Evolutionary conservation across 37 sponge, comb jelly and placozoan species (phyloP).

Genomic region (Ianthella basta): DNA sequence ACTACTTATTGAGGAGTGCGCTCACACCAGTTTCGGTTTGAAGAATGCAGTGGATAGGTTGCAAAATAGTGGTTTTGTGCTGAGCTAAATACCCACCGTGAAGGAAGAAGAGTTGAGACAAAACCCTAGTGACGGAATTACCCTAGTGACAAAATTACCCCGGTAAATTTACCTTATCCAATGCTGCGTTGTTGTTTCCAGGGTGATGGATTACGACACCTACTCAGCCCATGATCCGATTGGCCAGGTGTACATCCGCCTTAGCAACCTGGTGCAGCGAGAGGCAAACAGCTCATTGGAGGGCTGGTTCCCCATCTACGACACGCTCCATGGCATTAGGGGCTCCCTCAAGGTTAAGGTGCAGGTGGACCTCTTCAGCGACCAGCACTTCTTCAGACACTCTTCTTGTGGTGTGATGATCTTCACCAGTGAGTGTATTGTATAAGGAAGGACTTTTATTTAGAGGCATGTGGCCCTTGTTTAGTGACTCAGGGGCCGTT

Average conservation of each 20-base stretch:
- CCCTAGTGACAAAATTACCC: too few species aligned
- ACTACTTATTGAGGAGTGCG: too few species aligned
- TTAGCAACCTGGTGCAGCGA: constrained; percentile 41
- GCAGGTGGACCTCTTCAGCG: constrained; percentile 73
- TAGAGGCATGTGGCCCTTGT: neutral
- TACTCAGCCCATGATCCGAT: constrained; percentile 92
- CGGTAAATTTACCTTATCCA: too few species aligned
- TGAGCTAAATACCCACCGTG: too few species aligned
- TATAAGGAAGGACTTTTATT: too few species aligned
- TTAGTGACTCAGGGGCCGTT: neutral
- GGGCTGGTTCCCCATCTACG: constrained; percentile 96
- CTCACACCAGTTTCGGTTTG: too few species aligned
- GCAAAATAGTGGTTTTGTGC: too few species aligned
- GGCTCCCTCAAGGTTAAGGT: constrained; percentile 81
- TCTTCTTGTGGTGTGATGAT: constrained; percentile 73
- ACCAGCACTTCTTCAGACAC: constrained; percentile 62
- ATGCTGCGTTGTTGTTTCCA: neutral
- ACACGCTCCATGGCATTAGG: constrained; percentile 84
- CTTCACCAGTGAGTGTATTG: constrained; percentile 67
- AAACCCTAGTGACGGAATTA: too few species aligned
- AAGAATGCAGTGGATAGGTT: too few species aligned
- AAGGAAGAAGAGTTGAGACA: too few species aligned
- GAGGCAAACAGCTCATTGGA: constrained; percentile 36
- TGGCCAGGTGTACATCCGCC: constrained; percentile 82
- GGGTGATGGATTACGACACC: constrained; percentile 89